A percentile compares a stretch with the other conserved stretches of the same genome.
Conservation (phyloP, 2,797 vertebrate genomes). For the Podarcis siculus region DNA sequence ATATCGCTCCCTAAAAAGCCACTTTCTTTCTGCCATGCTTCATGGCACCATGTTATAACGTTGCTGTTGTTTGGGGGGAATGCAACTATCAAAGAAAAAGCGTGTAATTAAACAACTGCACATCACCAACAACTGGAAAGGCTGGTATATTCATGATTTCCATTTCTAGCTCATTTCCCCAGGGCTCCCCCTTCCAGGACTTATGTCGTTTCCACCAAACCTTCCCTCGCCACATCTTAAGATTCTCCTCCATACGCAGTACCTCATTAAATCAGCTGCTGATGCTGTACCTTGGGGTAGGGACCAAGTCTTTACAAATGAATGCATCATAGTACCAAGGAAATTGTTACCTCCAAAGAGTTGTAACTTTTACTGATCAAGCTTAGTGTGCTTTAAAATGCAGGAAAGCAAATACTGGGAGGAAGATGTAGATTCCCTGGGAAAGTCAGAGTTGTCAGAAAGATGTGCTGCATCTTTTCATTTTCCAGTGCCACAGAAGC, state of each 20-base stretch:
- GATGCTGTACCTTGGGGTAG: conserved; percentile 2
- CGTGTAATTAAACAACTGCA: conserved; percentile 41
- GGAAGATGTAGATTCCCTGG: too few species aligned
- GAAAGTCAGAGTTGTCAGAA: not conserved
- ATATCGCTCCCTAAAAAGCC: conserved; percentile 58
- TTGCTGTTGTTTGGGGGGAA: conserved; percentile 55
- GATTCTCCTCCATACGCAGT: conserved; percentile 21
- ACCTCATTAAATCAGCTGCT: conserved; percentile 34
- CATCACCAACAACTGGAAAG: conserved; percentile 23
- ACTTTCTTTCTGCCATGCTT: conserved; percentile 57
- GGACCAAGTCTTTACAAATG: not conserved
- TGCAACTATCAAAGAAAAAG: conserved; percentile 56
- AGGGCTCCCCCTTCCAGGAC: conserved; percentile 24
- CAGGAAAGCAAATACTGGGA: not conserved
- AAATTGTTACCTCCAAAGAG: not conserved
- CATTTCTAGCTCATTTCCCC: conserved; percentile 39
- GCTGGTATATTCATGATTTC: conserved; percentile 44
- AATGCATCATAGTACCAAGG: not conserved
- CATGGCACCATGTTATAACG: conserved; percentile 54
- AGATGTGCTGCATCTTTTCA: not conserved
- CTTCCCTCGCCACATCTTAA: conserved; percentile 26
- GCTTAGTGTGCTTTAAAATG: rapidly evolving
- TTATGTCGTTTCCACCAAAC: conserved; percentile 3
- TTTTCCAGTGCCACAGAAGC: not conserved
- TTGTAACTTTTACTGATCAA: conserved; percentile 17